Evolutionary conservation across 2,888 invertebrate species (phyloP), one percentile per base, ranked within the genome.

Genomic region (Apamea sordens): DNA sequence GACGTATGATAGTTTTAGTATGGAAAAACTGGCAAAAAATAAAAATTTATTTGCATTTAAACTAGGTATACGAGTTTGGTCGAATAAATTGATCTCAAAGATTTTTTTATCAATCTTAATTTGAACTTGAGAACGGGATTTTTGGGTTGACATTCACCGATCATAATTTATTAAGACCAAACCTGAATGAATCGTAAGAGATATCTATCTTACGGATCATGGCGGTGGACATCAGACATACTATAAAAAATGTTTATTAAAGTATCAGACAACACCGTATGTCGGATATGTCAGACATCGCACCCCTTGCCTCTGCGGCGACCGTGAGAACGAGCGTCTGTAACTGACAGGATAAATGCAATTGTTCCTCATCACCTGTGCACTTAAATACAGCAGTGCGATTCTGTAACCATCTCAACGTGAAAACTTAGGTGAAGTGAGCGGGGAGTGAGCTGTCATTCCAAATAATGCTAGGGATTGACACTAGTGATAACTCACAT

Each of bases 341-440:
- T 76, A 44, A 63, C 82, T 47, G 81, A 78, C 82, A 76, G 79
- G 65, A 36, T 50, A 82, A 85, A 82, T 82, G 68, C 71, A 72
- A 76, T 61, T 63, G 59, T 56, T 77, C 11, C 47, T 67, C 41
- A 68, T 65, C 78, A 79, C 73, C 64, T 78, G 77, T 50, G 15
- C 82, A 59, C 36, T 63, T 69, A 76, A 64, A 65, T n/a, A 68
- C 32, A n/a, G n/a, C n/a, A n/a, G n/a, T n/a, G n/a, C n/a, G n/a
- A n/a, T n/a, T n/a, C n/a, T n/a, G n/a, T n/a, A n/a, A n/a, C n/a
- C n/a, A n/a, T n/a, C n/a, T n/a, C n/a, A n/a, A n/a, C n/a, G n/a
- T n/a, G n/a, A n/a, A n/a, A n/a, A n/a, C n/a, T n/a, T n/a, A n/a
- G n/a, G n/a, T n/a, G n/a, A n/a, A n/a, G n/a, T n/a, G n/a, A n/a